Conservation (phyloP, 2,888 invertebrate species). For the Hofmannophila pseudospretella region DNA sequence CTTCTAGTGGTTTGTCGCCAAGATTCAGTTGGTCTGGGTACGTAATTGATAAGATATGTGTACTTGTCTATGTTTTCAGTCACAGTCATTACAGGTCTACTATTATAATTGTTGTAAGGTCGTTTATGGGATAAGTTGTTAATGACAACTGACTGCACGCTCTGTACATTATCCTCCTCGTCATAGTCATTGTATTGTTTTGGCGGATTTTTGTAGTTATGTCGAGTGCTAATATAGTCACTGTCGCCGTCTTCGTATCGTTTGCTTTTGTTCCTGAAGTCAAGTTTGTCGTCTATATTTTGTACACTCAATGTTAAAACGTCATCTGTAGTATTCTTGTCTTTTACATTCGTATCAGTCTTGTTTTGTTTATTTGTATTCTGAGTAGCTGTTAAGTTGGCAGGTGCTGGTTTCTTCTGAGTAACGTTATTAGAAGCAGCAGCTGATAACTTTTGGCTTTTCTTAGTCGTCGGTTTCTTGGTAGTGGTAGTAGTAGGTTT, state of each 20-base stretch:
- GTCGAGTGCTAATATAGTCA: slow-evolving; percentile 41
- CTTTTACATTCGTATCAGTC: slow-evolving; percentile 25
- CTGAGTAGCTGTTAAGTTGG: slow-evolving; percentile 21
- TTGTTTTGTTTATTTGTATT: slow-evolving; percentile 30
- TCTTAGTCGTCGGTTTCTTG: slow-evolving; percentile 30
- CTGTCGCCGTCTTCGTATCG: slow-evolving; percentile 48
- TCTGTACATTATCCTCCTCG: slow-evolving; percentile 50
- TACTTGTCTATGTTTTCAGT: slow-evolving; percentile 71
- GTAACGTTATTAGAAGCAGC: slow-evolving; percentile 23
- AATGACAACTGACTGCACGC: slow-evolving; percentile 61
- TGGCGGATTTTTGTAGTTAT: slow-evolving; percentile 24
- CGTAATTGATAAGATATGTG: slow-evolving; percentile 72
- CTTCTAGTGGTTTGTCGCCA: slow-evolving; percentile 62
- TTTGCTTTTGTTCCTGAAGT: slow-evolving; percentile 71
- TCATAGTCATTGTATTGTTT: slow-evolving; percentile 31
- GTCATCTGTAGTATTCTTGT: slow-evolving; percentile 30
- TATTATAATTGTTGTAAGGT: slow-evolving; percentile 35
- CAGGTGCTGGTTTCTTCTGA: slow-evolving; percentile 28
- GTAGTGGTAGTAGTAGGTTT: slow-evolving; percentile 31
- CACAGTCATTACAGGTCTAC: slow-evolving; percentile 62
- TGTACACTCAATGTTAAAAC: slow-evolving; percentile 31
- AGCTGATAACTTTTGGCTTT: slow-evolving; percentile 19
- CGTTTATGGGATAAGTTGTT: slow-evolving; percentile 58
- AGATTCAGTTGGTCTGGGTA: slow-evolving; percentile 69
- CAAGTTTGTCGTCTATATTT: slow-evolving; percentile 79